Base-by-base conservation (phyloP, 2,113 vertebrate genomes). In the Myiozetetes cayanensis region DNA sequence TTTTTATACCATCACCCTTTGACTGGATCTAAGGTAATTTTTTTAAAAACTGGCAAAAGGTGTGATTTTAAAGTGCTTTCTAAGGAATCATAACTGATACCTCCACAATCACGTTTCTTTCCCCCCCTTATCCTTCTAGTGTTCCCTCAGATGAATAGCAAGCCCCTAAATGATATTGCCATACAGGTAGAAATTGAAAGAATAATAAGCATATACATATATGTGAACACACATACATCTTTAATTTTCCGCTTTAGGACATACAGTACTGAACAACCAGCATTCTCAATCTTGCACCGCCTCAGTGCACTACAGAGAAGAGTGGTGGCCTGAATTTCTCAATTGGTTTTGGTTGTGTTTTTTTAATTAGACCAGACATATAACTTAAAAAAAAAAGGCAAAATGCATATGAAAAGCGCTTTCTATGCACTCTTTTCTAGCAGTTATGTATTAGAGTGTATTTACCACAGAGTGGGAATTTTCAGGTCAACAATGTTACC, bases 311-410 rank as follows among this genome's bases (percentile, higher is more conserved):
- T 86, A 79, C 24, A 63, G 61, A 59, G 52, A 55, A 90, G 33
- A 87, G 77, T 17, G 88, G 33, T 85, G 90, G 83, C 92, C 90
- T 92, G 68, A 79, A 87, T 95, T 85, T 81, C 53, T 79, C 47
- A 14, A 19, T n/a, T 63, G 31, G n/a, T 37, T 59, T 59, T 37
- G 9, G 20, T n/a, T 35, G 22, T 4, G 13, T n/a, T 58, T 43
- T 67, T 62, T 66, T 49, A 66, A 86, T 82, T 62, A 82, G 59
- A 87, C 8, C 81, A 91, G 41, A 14, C 24, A 8, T 22, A 5
- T 25, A 91, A 82, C 73, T 81, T 87, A 10, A 62, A 76, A 76
- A 47, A 19, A 62, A 66, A 43, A 43, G 10, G 49, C 21, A 72
- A 63, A 72, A 83, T 12, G 16, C 13, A 76, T 70, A 52, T 16